phyloP scores from a whole-genome alignment of 2,888 invertebrate species.

The Dolomedes plantarius region DNA sequence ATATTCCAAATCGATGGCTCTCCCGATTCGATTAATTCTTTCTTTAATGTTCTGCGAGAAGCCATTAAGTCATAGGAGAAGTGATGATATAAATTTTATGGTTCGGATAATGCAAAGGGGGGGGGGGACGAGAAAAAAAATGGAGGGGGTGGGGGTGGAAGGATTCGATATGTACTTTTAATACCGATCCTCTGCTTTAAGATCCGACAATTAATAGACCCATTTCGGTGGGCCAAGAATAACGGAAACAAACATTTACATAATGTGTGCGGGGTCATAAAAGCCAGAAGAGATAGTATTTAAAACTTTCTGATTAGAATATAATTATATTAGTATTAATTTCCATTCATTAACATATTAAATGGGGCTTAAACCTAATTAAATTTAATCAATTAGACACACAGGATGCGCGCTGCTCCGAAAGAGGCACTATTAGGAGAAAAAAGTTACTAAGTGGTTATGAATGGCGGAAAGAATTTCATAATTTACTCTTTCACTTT shows the following conservation, averaged over 20 bases:
- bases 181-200: background rate
- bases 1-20: background rate
- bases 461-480: too few relatives aligned
- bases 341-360: background rate
- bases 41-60: background rate
- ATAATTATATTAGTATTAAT: slow-evolving; percentile 8
- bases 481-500: too few relatives aligned
- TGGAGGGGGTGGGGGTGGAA: too few relatives aligned
- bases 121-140: too few relatives aligned
- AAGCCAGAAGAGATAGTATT: background rate
- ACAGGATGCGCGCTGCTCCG: too few relatives aligned
- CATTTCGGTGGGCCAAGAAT: background rate
- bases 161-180: background rate
- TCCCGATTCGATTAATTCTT: background rate
- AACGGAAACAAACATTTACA: background rate
- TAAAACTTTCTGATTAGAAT: background rate
- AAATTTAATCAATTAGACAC: background rate
- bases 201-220: background rate
- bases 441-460: too few relatives aligned
- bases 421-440: too few relatives aligned
- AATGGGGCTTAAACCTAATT: background rate
- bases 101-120: background rate
- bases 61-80: background rate
- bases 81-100: background rate
- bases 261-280: background rate